These are phyloP conservation scores for Solenopsis invicta DNA, from an alignment of 1,140 invertebrate genomes.

Conservation along the genomic window DNA sequence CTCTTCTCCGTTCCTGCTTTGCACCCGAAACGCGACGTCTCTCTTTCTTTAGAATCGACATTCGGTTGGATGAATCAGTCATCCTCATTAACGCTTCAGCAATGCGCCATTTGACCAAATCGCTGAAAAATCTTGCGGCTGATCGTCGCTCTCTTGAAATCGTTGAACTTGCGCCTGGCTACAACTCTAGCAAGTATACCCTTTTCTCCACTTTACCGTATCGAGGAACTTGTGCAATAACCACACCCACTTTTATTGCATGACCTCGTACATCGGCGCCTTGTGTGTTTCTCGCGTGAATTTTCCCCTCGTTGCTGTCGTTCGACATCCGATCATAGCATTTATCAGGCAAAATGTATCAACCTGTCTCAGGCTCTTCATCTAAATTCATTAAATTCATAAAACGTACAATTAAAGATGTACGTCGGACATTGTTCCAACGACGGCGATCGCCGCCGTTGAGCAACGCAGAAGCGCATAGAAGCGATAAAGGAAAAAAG, in stretches of 20 bases:
- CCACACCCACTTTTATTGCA: slow-evolving; percentile 65
- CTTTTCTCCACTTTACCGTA: slow-evolving; percentile 18
- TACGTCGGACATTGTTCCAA: neutral
- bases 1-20: neutral
- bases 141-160: slow-evolving; percentile 11
- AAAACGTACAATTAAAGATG: slow-evolving; percentile 7
- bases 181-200: slow-evolving; percentile 14
- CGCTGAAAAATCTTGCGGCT: neutral
- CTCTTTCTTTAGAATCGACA: neutral
- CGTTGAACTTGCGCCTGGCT: neutral
- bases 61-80: neutral
- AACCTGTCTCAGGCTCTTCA: no score
- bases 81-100: neutral
- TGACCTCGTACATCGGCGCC: slow-evolving; percentile 21
- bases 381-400: neutral
- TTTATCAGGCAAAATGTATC: neutral
- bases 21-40: neutral
- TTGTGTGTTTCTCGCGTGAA: slow-evolving; percentile 54
- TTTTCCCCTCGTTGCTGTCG: slow-evolving; percentile 58
- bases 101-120: neutral
- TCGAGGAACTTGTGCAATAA: slow-evolving; percentile 59
- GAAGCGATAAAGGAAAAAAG: neutral
- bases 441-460: neutral
- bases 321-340: neutral
- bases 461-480: neutral